phyloP scores from a whole-genome alignment of 2,888 invertebrate genomes.

The Eucriotettix oculatus region DNA sequence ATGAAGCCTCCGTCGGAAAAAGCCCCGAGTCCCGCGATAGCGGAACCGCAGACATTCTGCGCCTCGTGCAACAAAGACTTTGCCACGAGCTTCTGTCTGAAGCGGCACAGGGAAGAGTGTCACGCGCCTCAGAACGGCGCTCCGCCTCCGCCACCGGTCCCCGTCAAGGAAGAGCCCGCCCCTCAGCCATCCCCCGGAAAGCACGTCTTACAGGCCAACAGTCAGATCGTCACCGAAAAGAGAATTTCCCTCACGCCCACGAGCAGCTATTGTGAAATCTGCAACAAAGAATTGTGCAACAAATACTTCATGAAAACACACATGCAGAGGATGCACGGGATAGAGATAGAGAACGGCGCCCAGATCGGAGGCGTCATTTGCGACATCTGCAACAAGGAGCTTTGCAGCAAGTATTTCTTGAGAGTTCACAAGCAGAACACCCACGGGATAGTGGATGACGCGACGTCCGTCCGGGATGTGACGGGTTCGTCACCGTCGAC shows the following conservation, averaged over 20 bases:
- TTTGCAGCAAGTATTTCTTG: slow-evolving; percentile 95
- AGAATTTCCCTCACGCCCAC: slow-evolving; percentile 47
- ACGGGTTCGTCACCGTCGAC: slow-evolving; percentile 14
- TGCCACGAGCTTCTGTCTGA: slow-evolving; percentile 41
- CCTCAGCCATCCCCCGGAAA: slow-evolving; percentile 14
- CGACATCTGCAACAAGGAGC: slow-evolving; percentile 94
- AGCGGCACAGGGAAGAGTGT: slow-evolving; percentile 49
- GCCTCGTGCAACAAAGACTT: slow-evolving; percentile 42
- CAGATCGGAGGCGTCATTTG: slow-evolving; percentile 88
- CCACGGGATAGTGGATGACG: slow-evolving; percentile 86
- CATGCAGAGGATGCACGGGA: slow-evolving; percentile 97
- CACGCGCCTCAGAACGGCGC: slow-evolving; percentile 29
- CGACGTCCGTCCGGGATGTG: slow-evolving; percentile 23
- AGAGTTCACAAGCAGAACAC: slow-evolving; percentile 96
- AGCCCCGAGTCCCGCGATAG: slow-evolving; percentile 17
- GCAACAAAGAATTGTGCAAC: slow-evolving; percentile 97
- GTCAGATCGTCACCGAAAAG: slow-evolving; percentile 27
- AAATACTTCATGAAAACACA: slow-evolving; percentile 99
- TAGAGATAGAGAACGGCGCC: slow-evolving; percentile 81
- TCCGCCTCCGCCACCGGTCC: not conserved
- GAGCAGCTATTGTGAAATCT: slow-evolving; percentile 89
- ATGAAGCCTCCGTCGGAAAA: slow-evolving; percentile 19
- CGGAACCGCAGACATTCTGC: slow-evolving; percentile 22
- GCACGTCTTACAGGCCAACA: slow-evolving; percentile 12
- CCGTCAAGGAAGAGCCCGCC: slow-evolving; percentile 18